Conservation (phyloP, 1,140 invertebrate genomes). For the Dendrolimus punctatus region DNA sequence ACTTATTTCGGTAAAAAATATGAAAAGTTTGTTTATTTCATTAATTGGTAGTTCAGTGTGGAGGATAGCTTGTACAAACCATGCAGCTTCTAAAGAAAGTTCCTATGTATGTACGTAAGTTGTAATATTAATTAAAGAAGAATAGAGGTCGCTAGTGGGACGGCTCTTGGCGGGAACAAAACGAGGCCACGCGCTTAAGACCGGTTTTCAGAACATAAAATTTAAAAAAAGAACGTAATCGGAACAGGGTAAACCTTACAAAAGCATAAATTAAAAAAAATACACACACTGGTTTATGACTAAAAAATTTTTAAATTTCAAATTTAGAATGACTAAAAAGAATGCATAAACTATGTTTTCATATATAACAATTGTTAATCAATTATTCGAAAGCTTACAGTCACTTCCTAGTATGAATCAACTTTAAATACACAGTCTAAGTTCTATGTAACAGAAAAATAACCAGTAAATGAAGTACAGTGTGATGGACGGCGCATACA, state of each 20-base stretch:
- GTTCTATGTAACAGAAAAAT: too few relatives aligned
- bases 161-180: slow-evolving; percentile 25
- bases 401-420: too few relatives aligned
- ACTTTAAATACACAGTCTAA: too few relatives aligned
- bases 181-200: slow-evolving; percentile 16
- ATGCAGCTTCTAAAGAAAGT: slow-evolving; percentile 72
- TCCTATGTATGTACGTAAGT: slow-evolving; percentile 72
- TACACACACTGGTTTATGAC: too few relatives aligned
- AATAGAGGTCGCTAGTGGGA: slow-evolving; percentile 50
- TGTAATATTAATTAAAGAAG: slow-evolving; percentile 59
- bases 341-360: too few relatives aligned
- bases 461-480: too few relatives aligned
- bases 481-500: too few relatives aligned
- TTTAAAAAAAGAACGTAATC: slow-evolving; percentile 33
- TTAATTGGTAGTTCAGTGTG: slow-evolving; percentile 66
- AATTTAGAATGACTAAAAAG: too few relatives aligned
- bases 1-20: slow-evolving; percentile 43
- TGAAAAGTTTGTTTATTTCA: slow-evolving; percentile 62
- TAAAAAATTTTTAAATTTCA: too few relatives aligned
- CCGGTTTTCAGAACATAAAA: slow-evolving; percentile 28
- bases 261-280: slow-evolving; percentile 10
- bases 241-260: slow-evolving; percentile 45
- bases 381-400: too few relatives aligned
- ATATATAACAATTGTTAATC: too few relatives aligned
- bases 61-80: slow-evolving; percentile 70